Evolutionary conservation across 2,113 vertebrate genomes (phyloP), one percentile per base, ranked within the genome.

Genomic region (Heterochromis multidens): DNA sequence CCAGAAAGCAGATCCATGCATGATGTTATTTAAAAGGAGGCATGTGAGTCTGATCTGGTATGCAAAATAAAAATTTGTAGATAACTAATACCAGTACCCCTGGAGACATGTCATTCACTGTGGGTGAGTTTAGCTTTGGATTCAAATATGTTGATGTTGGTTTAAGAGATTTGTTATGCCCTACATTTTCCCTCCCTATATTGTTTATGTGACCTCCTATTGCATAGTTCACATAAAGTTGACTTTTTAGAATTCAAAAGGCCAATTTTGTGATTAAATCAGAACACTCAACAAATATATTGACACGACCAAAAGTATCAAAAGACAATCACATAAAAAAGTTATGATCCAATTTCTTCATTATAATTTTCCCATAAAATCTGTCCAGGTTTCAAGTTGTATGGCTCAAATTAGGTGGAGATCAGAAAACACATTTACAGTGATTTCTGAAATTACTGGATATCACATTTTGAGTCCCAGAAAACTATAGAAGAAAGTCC

Each of bases 1-100:
- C 87, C 93, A 88, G 87, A 93, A 89, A 87, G 78, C 94, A 92
- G 93, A 93, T 87, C 89, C 77, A 90, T 84, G 93, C 93, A 93
- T 94, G 94, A 90, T 63, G 84, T 89, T 82, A 85, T 79, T 86
- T 88, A 88, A 86, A 77, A 89, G 35, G 89, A 85, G 80, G 79
- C 70, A 87, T 74, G 87, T 81, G 87, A 90, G 76, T 89, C 82
- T 87, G 86, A 90, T 90, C 87, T 93, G 88, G 87, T 86, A 74
- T 56, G 56, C 77, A 86, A 88, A 89, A 49, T 82, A 60, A 93
- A 90, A 86, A 84, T 77, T 87, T 94, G 88, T 93, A 94, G 89
- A 91, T 89, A 93, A 86, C 76, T 77, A 84, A 77, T 70, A 79
- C 31, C 25, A 60, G 79, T 89, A 76, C 27, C 61, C 25, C 65